Evolutionary conservation across 2,797 vertebrate genomes (phyloP).

Genomic region (Salarias fasciatus): DNA sequence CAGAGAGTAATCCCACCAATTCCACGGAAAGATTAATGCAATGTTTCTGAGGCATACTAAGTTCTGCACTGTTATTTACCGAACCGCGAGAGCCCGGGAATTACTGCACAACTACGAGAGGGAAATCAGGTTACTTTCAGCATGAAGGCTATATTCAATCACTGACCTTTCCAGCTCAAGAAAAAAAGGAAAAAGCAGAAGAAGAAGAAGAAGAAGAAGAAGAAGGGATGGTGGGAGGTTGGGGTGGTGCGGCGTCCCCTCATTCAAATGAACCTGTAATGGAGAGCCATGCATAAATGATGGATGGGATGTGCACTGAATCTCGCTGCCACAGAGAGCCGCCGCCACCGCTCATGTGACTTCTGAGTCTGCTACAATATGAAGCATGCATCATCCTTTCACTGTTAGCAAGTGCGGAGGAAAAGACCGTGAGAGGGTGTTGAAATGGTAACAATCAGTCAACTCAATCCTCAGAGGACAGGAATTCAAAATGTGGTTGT

Average conservation of each 20-base stretch:
- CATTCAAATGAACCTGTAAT: conserved; percentile 80
- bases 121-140: conserved; percentile 70
- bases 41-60: conserved; percentile 51
- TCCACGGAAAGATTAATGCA: conserved; percentile 65
- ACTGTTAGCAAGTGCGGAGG: neutral
- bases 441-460: neutral
- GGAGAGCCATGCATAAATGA: conserved; percentile 77
- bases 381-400: conserved; percentile 13
- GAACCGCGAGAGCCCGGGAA: conserved; percentile 31
- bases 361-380: conserved; percentile 12
- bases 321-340: conserved; percentile 49
- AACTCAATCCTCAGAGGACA: neutral
- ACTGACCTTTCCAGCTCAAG: conserved; percentile 77
- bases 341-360: conserved; percentile 27
- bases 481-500: too few species aligned
- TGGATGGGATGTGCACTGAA: conserved; percentile 71
- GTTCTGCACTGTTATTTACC: conserved; percentile 52
- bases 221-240: neutral
- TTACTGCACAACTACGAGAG: conserved; percentile 47
- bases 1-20: conserved; percentile 70
- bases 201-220: conserved; percentile 14
- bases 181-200: conserved; percentile 14
- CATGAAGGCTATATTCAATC: conserved; percentile 75
- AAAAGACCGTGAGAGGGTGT: neutral
- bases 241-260: conserved; percentile 45